Evolutionary conservation across 2,888 invertebrate genomes (phyloP).

Genomic region (Erynnis tages): DNA sequence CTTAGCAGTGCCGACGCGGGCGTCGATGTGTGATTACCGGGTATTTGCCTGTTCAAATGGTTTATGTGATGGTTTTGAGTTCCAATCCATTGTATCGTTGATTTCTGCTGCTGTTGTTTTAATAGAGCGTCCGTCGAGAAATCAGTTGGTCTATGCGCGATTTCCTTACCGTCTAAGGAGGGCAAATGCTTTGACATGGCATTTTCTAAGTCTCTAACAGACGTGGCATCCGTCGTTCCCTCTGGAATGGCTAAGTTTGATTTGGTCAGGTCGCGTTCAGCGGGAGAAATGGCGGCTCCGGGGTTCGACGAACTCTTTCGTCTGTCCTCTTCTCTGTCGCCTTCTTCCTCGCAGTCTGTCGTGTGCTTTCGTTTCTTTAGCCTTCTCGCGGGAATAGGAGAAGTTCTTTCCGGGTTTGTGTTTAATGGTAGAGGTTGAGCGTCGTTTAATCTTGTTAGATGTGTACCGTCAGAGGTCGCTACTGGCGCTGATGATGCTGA

Average conservation of each 20-base stretch:
- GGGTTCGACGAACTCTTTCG: slow-evolving; percentile 72
- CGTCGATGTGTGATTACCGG: slow-evolving; percentile 81
- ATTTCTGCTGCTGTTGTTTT: slow-evolving; percentile 89
- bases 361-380: slow-evolving; percentile 76
- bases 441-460: slow-evolving; percentile 69
- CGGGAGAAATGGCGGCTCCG: slow-evolving; percentile 63
- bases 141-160: slow-evolving; percentile 88
- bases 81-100: slow-evolving; percentile 96
- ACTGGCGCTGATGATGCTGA: slow-evolving; percentile 65
- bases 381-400: slow-evolving; percentile 84
- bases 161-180: slow-evolving; percentile 74
- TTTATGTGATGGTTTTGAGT: slow-evolving; percentile 86
- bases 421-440: slow-evolving; percentile 69
- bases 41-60: slow-evolving; percentile 82
- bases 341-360: slow-evolving; percentile 68
- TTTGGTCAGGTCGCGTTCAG: slow-evolving; percentile 69
- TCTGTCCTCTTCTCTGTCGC: slow-evolving; percentile 68
- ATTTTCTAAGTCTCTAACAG: slow-evolving; percentile 96
- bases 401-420: slow-evolving; percentile 68
- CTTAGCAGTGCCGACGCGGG: slow-evolving; percentile 94
- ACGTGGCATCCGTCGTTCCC: slow-evolving; percentile 76
- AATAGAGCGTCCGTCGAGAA: slow-evolving; percentile 92
- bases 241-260: slow-evolving; percentile 65
- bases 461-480: slow-evolving; percentile 69
- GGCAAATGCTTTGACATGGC: slow-evolving; percentile 98